Conservation (phyloP, 2,888 invertebrate species). For the Deilephila elpenor region DNA sequence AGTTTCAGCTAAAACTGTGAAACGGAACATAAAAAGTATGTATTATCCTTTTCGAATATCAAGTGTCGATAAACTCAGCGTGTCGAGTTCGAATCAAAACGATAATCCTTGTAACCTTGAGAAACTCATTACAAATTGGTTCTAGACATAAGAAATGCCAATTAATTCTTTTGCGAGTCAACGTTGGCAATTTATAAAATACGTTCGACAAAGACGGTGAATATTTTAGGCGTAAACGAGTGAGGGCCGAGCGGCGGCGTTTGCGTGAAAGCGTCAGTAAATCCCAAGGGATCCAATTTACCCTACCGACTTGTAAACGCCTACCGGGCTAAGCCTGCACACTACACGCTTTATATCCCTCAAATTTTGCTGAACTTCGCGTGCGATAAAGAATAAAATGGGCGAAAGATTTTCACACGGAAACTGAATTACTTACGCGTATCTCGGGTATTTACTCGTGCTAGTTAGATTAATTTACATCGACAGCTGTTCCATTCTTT, state of each 20-base stretch:
- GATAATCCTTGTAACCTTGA: too few relatives aligned
- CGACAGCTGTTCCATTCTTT: constrained; percentile 9
- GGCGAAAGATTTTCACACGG: constrained; percentile 51
- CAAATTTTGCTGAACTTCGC: constrained; percentile 61
- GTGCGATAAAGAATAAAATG: constrained; percentile 59
- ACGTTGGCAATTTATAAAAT: constrained; percentile 42
- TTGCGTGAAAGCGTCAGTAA: constrained; percentile 69
- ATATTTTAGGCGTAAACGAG: constrained; percentile 69
- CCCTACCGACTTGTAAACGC: constrained; percentile 67
- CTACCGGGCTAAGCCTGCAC: constrained; percentile 60
- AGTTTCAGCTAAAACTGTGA: too few relatives aligned
- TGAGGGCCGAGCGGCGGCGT: constrained; percentile 55
- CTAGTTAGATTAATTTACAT: constrained; percentile 11
- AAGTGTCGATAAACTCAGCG: too few relatives aligned
- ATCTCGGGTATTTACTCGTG: not conserved
- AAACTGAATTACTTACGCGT: constrained; percentile 43
- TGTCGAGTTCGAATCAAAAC: too few relatives aligned
- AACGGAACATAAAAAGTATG: too few relatives aligned
- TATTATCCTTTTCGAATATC: too few relatives aligned
- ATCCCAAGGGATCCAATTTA: constrained; percentile 78
- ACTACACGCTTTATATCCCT: constrained; percentile 65
- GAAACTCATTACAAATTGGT: not conserved
- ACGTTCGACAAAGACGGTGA: constrained; percentile 63
- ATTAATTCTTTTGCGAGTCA: constrained; percentile 36
- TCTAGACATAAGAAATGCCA: constrained; percentile 36